Percentiles rank a stretch among this genome's conserved stretches.
These are phyloP conservation scores for Loris lydekkerianus DNA, from an alignment of 2,797 vertebrate genomes.

Conservation along the genomic window DNA sequence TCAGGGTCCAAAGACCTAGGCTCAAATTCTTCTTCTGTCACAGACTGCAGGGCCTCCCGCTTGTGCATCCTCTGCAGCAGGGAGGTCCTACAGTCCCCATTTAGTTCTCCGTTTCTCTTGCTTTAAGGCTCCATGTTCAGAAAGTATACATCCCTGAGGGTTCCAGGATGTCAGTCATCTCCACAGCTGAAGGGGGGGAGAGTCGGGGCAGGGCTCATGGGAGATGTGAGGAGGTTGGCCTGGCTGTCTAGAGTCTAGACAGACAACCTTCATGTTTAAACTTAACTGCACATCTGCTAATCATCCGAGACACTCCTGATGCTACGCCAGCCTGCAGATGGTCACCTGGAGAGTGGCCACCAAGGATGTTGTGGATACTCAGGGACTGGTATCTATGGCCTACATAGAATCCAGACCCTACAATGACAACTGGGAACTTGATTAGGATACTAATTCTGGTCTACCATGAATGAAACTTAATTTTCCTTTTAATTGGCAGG, in stretches of 20 bases:
- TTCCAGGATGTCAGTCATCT: constrained; percentile 74
- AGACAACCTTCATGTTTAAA: constrained; percentile 80
- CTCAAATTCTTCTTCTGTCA: background rate
- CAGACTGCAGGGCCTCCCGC: background rate
- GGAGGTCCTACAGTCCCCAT: background rate
- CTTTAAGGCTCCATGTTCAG: constrained; percentile 60
- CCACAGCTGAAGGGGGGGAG: constrained; percentile 69
- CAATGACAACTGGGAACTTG: constrained; percentile 7
- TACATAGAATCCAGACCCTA: background rate
- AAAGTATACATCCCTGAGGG: constrained; percentile 46
- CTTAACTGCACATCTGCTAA: constrained; percentile 72
- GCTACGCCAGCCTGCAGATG: constrained; percentile 10
- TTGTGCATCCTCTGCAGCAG: background rate
- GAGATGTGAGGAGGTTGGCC: constrained; percentile 61
- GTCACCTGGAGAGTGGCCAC: constrained; percentile 52
- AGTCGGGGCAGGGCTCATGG: constrained; percentile 54
- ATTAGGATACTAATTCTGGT: background rate
- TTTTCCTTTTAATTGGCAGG: constrained; percentile 63
- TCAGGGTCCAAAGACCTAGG: background rate
- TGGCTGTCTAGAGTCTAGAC: constrained; percentile 85
- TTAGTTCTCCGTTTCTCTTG: background rate
- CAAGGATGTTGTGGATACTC: background rate
- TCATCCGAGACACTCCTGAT: constrained; percentile 66
- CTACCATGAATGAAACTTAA: background rate
- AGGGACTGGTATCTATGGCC: background rate